A percentile compares a stretch with the other conserved stretches of the same genome.
phyloP scores from a whole-genome alignment of 1,140 invertebrate genomes.

The Tenebrio molitor region DNA sequence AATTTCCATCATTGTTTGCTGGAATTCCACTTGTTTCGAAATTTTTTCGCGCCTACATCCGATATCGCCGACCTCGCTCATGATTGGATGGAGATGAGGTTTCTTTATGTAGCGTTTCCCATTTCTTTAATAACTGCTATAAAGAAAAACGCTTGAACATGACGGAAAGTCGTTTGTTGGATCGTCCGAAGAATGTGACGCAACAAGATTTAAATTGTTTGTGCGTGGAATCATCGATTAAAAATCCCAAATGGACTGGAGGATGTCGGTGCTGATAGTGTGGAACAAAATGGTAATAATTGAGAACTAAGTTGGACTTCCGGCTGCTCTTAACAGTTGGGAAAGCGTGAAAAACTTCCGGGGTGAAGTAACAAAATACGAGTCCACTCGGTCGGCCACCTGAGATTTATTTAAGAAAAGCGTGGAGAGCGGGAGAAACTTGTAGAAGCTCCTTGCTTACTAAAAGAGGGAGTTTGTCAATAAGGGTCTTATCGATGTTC shows the following conservation, averaged over 20 bases:
- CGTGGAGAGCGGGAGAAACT: not conserved
- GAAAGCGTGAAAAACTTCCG: constrained; percentile 23
- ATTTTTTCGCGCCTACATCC: too few relatives aligned
- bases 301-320: constrained; percentile 8
- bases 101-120: too few relatives aligned
- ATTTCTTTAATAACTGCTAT: too few relatives aligned
- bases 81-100: too few relatives aligned
- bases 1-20: too few relatives aligned
- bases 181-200: not conserved
- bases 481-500: too few relatives aligned
- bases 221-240: not conserved
- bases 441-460: constrained; percentile 4
- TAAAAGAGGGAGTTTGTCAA: not conserved
- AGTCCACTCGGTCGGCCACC: constrained; percentile 14
- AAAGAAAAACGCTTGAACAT: too few relatives aligned
- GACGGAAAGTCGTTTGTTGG: too few relatives aligned
- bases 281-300: not conserved
- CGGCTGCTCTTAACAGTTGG: constrained; percentile 21
- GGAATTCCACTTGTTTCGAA: too few relatives aligned
- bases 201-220: not conserved
- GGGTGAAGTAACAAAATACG: constrained; percentile 7
- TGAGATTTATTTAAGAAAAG: constrained; percentile 21
- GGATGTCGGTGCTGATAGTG: constrained; percentile 4
- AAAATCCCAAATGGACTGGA: not conserved
- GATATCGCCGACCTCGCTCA: too few relatives aligned